Evolutionary conservation across 2,113 vertebrate genomes (phyloP), one percentile per base, ranked within the genome.

Genomic region (Sisor rabdophorus): DNA sequence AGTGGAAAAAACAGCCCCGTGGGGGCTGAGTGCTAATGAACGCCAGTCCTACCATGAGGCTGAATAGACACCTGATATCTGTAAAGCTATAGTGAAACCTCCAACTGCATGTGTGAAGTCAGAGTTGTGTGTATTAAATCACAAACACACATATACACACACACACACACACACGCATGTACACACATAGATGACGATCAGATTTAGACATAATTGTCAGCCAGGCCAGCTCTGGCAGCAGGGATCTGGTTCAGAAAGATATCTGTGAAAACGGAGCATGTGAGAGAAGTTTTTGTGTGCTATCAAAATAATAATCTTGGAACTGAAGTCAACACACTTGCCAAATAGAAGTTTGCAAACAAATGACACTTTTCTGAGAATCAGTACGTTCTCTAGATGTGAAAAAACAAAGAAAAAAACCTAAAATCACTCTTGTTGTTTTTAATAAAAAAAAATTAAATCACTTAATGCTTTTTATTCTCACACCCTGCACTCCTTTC

Each of bases 231-330:
- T 82, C 86, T 88, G 89, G 86, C 87, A 78, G 72, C 80, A 48
- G 83, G 80, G 88, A 88, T 89, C 88, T 91, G 89, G 85, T 88
- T 88, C 82, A 76, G 40, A 58, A 81, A 87, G 90, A 92, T 90
- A 90, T 89, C 83, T 71, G 16, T n/a, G 75, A 70, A 73, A 80
- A 83, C 70, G 44, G 83, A 84, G 75, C 79, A 65, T 87, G 85
- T 83, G 84, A 76, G 78, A 82, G 86, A 76, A 77, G 81, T 71
- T 83, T 86, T 84, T 84, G 84, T 73, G 78, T 65, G 76, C 77
- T 86, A 87, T 89, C 86, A 87, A 86, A 90, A 89, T 87, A 89
- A 87, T 79, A 84, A 89, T 86, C 86, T 75, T 63, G 79, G 76
- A 75, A 68, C 59, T 76, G 74, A 86, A 85, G 75, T 84, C 80